A percentile compares a stretch with the other conserved stretches of the same genome.
phyloP scores from a whole-genome alignment of 2,888 invertebrate species.

The Blomia tropicalis region DNA sequence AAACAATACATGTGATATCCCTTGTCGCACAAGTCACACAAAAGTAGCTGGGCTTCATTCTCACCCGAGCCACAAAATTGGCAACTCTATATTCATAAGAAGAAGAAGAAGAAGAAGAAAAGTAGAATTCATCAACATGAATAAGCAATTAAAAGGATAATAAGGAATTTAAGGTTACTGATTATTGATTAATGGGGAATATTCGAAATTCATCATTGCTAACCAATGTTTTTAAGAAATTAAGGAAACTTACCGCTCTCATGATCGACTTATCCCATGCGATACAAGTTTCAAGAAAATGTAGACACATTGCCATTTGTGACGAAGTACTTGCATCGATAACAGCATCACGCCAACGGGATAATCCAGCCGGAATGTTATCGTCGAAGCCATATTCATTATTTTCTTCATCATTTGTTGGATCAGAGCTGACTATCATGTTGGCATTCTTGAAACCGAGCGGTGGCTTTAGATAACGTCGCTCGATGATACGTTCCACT shows the following conservation, averaged over 20 bases:
- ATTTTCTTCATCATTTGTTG: constrained; percentile 21
- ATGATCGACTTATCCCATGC: constrained; percentile 99
- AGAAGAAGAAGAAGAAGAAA: background rate
- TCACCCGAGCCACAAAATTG: constrained; percentile 93
- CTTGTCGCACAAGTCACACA: constrained; percentile 95
- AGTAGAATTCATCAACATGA: too few relatives aligned
- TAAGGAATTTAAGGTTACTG: background rate
- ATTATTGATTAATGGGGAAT: too few relatives aligned
- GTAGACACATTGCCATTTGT: constrained; percentile 73
- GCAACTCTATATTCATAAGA: constrained; percentile 54
- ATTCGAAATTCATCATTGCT: background rate
- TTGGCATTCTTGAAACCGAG: constrained; percentile 27
- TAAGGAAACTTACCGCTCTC: constrained; percentile 71
- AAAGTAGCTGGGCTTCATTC: constrained; percentile 78
- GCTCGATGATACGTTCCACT: constrained; percentile 75
- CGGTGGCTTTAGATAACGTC: constrained; percentile 42
- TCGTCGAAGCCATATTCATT: constrained; percentile 26
- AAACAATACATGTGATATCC: constrained; percentile 98
- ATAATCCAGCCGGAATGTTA: constrained; percentile 43
- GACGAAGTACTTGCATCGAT: constrained; percentile 66
- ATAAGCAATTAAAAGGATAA: too few relatives aligned
- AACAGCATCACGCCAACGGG: constrained; percentile 71
- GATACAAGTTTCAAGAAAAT: constrained; percentile 70
- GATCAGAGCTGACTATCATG: constrained; percentile 16
- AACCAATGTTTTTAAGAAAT: too few relatives aligned